Evolutionary conservation across 1,140 invertebrate species (phyloP).

Genomic region (Macrobrachium rosenbergii): DNA sequence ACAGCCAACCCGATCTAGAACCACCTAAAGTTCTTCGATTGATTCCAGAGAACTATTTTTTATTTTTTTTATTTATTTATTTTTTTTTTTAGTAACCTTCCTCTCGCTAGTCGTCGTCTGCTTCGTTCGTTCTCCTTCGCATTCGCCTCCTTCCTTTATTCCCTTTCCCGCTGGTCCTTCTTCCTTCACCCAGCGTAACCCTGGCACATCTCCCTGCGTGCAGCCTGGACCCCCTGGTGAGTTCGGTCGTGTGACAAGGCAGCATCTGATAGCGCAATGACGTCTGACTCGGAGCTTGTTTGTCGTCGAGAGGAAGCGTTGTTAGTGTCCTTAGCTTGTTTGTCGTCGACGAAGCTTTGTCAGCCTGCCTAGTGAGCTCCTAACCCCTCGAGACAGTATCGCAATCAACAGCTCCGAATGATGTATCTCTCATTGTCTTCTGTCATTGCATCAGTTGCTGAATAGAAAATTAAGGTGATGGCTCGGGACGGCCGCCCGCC

Average conservation of each 20-base stretch:
- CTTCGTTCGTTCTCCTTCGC: not conserved
- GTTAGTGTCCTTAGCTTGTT: no score
- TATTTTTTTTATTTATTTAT: not conserved
- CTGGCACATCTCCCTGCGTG: not conserved
- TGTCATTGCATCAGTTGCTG: conserved; percentile 6
- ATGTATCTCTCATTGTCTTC: conserved; percentile 14
- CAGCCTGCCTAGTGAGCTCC: not conserved
- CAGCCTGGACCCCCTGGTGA: no score
- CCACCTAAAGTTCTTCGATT: not conserved
- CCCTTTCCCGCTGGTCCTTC: not conserved
- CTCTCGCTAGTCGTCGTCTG: no score
- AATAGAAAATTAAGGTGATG: conserved; percentile 20
- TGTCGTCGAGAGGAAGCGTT: no score
- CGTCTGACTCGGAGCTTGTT: no score
- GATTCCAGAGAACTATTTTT: not conserved
- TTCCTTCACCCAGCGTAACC: not conserved
- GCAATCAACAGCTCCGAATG: conserved; percentile 16
- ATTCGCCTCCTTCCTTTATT: not conserved
- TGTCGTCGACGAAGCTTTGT: conserved; percentile 19
- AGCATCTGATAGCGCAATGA: no score
- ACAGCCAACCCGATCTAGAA: not conserved
- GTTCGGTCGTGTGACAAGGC: no score
- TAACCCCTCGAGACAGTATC: conserved; percentile 9
- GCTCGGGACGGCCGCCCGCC: not conserved
- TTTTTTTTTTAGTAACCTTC: not conserved